Evolutionary conservation across 2,888 invertebrate species (phyloP).

Genomic region (Matsumyia berberina): DNA sequence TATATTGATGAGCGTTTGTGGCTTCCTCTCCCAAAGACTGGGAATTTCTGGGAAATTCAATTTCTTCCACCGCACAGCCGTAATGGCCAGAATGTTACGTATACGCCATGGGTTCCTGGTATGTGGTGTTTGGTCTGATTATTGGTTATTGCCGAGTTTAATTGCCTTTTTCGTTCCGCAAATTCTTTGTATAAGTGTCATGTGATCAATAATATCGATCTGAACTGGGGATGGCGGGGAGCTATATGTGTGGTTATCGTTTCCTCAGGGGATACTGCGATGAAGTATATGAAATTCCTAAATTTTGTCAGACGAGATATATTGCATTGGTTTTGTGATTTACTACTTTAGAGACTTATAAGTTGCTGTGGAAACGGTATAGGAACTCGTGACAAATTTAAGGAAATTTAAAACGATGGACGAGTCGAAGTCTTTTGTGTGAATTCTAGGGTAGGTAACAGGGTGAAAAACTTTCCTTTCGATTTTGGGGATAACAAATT

Average conservation of each 20-base stretch:
- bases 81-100: constrained; percentile 1
- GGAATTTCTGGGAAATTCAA: not conserved
- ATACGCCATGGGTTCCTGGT: constrained; percentile 1
- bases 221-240: not conserved
- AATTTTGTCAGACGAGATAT: not conserved
- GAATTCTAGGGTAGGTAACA: not conserved
- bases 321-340: not conserved
- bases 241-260: not conserved
- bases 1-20: not conserved
- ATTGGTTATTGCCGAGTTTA: not conserved
- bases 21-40: not conserved
- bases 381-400: not conserved
- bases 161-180: not conserved
- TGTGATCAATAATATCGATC: constrained; percentile 4
- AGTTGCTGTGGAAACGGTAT: not conserved
- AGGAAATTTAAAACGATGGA: constrained; percentile 1
- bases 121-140: not conserved
- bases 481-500: not conserved
- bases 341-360: not conserved
- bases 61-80: not conserved
- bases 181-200: not conserved
- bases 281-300: not conserved
- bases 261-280: not conserved
- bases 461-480: too few species aligned
- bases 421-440: constrained; percentile 7